These are phyloP conservation scores for Ectobius pallidus DNA, from an alignment of 2,888 invertebrate genomes.

Conservation along the genomic window DNA sequence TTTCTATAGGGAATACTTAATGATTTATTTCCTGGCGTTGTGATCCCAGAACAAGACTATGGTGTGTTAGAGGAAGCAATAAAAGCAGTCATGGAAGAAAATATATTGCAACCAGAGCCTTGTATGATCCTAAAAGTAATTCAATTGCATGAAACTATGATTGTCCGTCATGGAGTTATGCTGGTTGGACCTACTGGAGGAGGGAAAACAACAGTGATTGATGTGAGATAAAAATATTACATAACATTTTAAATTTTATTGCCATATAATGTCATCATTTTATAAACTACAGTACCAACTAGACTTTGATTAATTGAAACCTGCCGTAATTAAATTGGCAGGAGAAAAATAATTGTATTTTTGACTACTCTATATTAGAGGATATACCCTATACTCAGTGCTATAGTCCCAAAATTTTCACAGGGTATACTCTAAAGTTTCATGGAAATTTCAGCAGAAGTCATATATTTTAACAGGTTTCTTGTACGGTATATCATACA, in stretches of 20 bases:
- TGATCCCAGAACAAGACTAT: constrained; percentile 79
- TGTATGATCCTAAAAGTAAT: constrained; percentile 77
- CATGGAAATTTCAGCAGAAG: no score
- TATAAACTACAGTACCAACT: constrained; percentile 25
- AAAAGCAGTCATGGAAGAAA: constrained; percentile 58
- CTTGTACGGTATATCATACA: no score
- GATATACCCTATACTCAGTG: no score
- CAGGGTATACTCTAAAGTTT: no score
- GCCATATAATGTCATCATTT: neutral
- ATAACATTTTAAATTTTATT: neutral
- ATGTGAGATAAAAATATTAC: no score
- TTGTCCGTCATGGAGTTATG: constrained; percentile 92
- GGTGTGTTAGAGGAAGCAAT: constrained; percentile 73
- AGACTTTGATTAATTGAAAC: no score
- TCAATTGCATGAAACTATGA: constrained; percentile 89
- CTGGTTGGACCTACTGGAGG: constrained; percentile 89
- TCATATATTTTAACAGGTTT: no score
- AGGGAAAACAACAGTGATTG: constrained; percentile 79
- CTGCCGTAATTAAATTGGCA: no score
- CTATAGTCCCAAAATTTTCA: no score
- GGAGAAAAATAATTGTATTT: no score
- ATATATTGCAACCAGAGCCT: constrained; percentile 69
- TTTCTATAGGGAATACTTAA: constrained; percentile 74
- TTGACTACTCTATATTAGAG: no score
- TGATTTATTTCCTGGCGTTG: constrained; percentile 88